Percentiles rank a stretch among this genome's conserved stretches.
Evolutionary conservation across 2,888 invertebrate genomes (phyloP).

Genomic region (Dynastes hyllus): DNA sequence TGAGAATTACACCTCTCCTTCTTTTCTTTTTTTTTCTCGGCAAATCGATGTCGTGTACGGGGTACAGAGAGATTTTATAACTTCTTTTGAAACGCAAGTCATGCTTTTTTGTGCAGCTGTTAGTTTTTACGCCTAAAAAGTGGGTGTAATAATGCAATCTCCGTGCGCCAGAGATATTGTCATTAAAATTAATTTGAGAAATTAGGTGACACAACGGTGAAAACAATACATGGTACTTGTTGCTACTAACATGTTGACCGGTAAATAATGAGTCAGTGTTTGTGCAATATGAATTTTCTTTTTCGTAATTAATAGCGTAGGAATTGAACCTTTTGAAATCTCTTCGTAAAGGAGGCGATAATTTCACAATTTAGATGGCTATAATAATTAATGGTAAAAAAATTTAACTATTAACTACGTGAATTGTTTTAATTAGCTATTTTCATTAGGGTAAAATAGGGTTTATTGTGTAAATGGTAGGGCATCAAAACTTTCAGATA

Average conservation of each 20-base stretch:
- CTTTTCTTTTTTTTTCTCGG: constrained; percentile 33
- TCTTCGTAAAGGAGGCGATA: too few relatives aligned
- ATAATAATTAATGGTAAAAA: too few relatives aligned
- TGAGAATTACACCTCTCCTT: constrained; percentile 47
- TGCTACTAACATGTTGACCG: not conserved
- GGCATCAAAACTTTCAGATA: too few relatives aligned
- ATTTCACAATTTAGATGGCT: too few relatives aligned
- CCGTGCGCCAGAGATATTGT: not conserved
- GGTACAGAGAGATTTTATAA: constrained; percentile 49
- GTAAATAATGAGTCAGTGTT: not conserved
- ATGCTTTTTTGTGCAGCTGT: constrained; percentile 44
- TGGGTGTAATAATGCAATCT: constrained; percentile 14
- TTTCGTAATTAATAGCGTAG: too few relatives aligned
- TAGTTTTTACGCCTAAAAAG: constrained; percentile 32
- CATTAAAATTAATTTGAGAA: constrained; percentile 16
- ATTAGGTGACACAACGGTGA: not conserved
- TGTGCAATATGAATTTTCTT: too few relatives aligned
- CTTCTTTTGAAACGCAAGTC: constrained; percentile 48
- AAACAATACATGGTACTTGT: not conserved
- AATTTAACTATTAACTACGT: too few relatives aligned
- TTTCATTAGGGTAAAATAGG: too few relatives aligned
- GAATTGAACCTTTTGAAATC: too few relatives aligned
- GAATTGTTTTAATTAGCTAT: too few relatives aligned
- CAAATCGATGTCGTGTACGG: constrained; percentile 36
- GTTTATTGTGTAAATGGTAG: too few relatives aligned